These are phyloP conservation scores for Neuroscelio doddi DNA, from an alignment of 2,888 invertebrate genomes.

Conservation along the genomic window DNA sequence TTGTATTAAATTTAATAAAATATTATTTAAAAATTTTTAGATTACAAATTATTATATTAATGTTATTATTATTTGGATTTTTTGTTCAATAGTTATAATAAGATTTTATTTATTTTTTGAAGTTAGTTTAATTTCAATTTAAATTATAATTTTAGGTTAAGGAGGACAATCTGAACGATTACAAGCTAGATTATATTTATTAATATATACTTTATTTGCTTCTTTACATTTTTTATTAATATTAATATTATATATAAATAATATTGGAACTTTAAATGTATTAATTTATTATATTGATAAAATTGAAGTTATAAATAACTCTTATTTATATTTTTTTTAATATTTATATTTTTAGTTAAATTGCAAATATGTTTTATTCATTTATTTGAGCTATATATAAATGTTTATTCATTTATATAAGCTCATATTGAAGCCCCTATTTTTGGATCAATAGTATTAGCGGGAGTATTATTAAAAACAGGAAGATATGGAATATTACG, in stretches of 20 bases:
- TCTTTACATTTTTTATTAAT: too few relatives aligned
- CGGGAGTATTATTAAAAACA: too few relatives aligned
- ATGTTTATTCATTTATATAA: conserved; percentile 81
- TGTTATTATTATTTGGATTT: conserved; percentile 75
- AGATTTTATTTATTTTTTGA: conserved; percentile 84
- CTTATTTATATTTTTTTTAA: conserved; percentile 72
- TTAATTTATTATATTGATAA: too few relatives aligned
- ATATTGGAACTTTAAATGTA: too few relatives aligned
- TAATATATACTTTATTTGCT: too few relatives aligned
- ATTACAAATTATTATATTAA: conserved; percentile 73
- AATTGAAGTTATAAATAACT: conserved; percentile 68
- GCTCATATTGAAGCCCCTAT: conserved; percentile 85
- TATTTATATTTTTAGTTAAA: conserved; percentile 80
- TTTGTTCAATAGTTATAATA: conserved; percentile 77
- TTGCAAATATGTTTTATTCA: conserved; percentile 82
- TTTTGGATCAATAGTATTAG: conserved; percentile 83
- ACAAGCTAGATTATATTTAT: conserved; percentile 78
- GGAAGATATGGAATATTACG: too few relatives aligned
- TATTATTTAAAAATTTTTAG: too few relatives aligned
- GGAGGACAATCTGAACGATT: conserved; percentile 81
- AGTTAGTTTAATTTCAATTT: conserved; percentile 78
- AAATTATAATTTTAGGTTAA: conserved; percentile 80
- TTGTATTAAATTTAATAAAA: conserved; percentile 65
- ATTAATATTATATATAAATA: too few relatives aligned
- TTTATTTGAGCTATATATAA: too few relatives aligned